Evolutionary conservation across 2,113 vertebrate species (phyloP).

Genomic region (Saccopteryx leptura): DNA sequence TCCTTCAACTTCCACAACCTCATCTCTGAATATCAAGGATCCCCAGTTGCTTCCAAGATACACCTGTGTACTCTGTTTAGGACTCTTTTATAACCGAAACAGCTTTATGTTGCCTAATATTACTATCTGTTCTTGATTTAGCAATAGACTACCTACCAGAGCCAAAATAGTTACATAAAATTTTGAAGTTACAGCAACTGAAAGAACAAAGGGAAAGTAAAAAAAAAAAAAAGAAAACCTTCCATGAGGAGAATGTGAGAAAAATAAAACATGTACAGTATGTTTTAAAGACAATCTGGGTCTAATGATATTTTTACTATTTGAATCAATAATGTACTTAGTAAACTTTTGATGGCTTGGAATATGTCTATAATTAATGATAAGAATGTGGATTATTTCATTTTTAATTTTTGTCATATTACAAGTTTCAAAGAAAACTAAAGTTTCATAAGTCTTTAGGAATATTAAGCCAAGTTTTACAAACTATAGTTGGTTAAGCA

Average conservation of each 20-base stretch:
- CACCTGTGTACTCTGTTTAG: conserved; percentile 37
- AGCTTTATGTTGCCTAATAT: not conserved
- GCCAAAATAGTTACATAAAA: conserved; percentile 7
- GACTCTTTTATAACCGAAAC: conserved; percentile 22
- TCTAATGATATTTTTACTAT: conserved; percentile 21
- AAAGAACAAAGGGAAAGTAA: not conserved
- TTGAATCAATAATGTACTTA: not conserved
- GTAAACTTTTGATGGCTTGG: not conserved
- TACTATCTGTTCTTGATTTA: conserved; percentile 40
- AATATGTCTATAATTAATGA: not conserved
- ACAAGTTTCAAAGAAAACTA: conserved; percentile 48
- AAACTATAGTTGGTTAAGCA: conserved; percentile 26
- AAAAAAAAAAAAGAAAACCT: not conserved
- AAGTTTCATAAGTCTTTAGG: not conserved
- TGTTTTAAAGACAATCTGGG: not conserved
- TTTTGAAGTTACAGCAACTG: not conserved
- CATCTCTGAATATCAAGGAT: conserved; percentile 64
- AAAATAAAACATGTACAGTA: not conserved
- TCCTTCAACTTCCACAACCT: conserved; percentile 54
- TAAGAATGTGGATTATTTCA: not conserved
- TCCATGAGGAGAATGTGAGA: not conserved
- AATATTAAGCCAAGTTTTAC: not conserved
- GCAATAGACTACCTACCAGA: not conserved
- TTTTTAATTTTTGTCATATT: conserved; percentile 27
- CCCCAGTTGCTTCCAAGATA: conserved; percentile 62